Evolutionary conservation across 2,888 invertebrate species (phyloP), one percentile per base, ranked within the genome.

Genomic region (Tenthredo notha): DNA sequence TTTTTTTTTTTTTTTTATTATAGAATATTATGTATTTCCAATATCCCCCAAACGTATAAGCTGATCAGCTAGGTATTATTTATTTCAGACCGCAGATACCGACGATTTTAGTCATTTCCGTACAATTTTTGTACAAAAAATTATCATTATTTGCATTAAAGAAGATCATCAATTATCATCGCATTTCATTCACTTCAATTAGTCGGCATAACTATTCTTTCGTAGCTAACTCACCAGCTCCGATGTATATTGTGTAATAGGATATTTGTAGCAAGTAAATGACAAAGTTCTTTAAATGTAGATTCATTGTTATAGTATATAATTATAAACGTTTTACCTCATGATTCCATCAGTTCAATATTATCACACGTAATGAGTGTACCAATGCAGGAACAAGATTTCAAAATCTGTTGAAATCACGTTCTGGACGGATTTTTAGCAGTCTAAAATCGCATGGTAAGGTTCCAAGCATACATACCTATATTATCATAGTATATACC

Each of bases 221-320:
- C 25, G 7, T 54, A 80, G 10, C 40, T 7, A 33, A 61, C 21
- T 80, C 50, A 43, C 25, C n/a, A n/a, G n/a, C 61, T 80, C 25
- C 47, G 58, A 61, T 40, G 33, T 21, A 25, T n/a, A 80, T 61
- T 67, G 12, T 67, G 15, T 80, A 1, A 61, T 61, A 80, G 21
- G 29, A 61, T 80, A 37, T 40, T 80, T 61, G 18, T 61, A 80
- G 80, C 80, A 61, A 61, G 40, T 61, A 21, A 80, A 80, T 80
- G 80, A 80, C 80, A 61, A 61, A 80, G 61, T 61, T 80, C 58
- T 37, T 37, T 58, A 25, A 33, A 50, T 61, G 37, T 40, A 40
- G 58, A 61, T 80, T 21, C 37, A 61, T 80, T 80, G 25, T 80
- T 58, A 40, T 80, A 61, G 15, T 61, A 78, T 78, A 80, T n/a